Evolutionary conservation across 2,113 vertebrate genomes (phyloP).

Genomic region (Eptatretus burgeri): DNA sequence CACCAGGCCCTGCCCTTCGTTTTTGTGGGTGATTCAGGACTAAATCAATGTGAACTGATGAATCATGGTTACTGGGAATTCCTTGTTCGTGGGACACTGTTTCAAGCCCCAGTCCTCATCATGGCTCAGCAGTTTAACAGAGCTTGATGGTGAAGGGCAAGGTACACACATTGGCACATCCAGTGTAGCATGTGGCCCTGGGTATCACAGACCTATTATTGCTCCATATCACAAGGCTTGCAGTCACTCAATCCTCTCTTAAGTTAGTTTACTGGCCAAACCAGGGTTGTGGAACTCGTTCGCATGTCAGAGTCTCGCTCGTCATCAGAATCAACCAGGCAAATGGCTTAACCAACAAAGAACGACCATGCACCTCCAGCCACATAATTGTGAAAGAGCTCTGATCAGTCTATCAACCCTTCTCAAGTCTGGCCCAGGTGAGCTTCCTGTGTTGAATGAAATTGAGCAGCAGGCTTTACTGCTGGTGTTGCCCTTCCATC

Average conservation of each 20-base stretch:
- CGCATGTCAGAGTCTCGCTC: conserved; percentile 5
- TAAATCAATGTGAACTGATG: too few species aligned
- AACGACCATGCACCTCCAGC: conserved; percentile 11
- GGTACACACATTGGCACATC: not conserved
- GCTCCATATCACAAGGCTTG: conserved; percentile 13
- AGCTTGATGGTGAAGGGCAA: not conserved
- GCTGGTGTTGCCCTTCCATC: not conserved
- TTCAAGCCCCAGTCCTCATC: too few species aligned
- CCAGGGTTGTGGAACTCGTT: conserved; percentile 10
- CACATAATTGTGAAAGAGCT: conserved; percentile 11
- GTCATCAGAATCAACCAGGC: conserved; percentile 10
- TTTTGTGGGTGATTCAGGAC: too few species aligned
- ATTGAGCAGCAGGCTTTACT: not conserved
- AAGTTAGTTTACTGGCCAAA: conserved; percentile 11
- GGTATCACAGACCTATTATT: conserved; percentile 14
- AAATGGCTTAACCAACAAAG: conserved; percentile 10
- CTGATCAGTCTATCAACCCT: not conserved
- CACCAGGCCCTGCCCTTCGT: too few species aligned
- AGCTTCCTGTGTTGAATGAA: not conserved
- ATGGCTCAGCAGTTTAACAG: too few species aligned
- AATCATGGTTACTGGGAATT: too few species aligned
- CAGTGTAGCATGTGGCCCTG: conserved; percentile 12
- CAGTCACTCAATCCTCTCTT: conserved; percentile 13
- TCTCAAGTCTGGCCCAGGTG: not conserved
- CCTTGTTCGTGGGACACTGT: too few species aligned